Percentiles rank a stretch among this genome's conserved stretches.
Conservation (phyloP, 1,140 invertebrate genomes). For the Lordiphosa clarofinis region DNA sequence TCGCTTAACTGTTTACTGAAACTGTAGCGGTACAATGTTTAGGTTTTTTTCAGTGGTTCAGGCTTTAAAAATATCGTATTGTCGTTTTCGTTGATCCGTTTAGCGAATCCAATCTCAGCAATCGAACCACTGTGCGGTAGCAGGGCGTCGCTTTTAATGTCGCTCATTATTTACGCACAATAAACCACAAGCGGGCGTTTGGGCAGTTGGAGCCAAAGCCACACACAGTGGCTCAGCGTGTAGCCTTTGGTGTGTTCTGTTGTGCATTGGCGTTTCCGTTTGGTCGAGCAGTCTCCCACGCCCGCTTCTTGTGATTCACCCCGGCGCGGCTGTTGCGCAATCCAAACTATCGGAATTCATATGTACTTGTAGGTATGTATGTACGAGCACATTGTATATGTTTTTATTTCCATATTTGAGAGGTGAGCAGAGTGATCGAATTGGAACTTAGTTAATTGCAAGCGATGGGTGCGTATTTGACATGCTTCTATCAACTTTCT, state of each 20-base stretch:
- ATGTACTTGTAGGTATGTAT: not conserved
- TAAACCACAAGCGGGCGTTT: conserved; percentile 28
- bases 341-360: conserved; percentile 1
- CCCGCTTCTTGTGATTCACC: conserved; percentile 17
- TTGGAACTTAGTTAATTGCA: conserved; percentile 3
- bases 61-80: too few relatives aligned
- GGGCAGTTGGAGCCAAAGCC: conserved; percentile 12
- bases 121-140: too few relatives aligned
- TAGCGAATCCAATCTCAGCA: too few relatives aligned
- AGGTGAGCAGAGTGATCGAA: not conserved
- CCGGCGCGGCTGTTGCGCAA: conserved; percentile 17
- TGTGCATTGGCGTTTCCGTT: conserved; percentile 23
- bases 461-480: not conserved
- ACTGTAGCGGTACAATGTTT: too few relatives aligned
- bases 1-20: too few relatives aligned
- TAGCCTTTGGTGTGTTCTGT: conserved; percentile 13
- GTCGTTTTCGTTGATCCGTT: too few relatives aligned
- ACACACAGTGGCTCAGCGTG: conserved; percentile 49
- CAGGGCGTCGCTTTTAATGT: conserved; percentile 39
- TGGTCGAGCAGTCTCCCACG: conserved; percentile 11
- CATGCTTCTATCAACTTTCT: conserved; percentile 1
- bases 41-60: too few relatives aligned
- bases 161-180: conserved; percentile 55
- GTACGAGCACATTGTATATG: not conserved
- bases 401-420: not conserved